These are phyloP conservation scores for Cyprinella venusta DNA, from an alignment of 2,797 vertebrate species.

Conservation along the genomic window DNA sequence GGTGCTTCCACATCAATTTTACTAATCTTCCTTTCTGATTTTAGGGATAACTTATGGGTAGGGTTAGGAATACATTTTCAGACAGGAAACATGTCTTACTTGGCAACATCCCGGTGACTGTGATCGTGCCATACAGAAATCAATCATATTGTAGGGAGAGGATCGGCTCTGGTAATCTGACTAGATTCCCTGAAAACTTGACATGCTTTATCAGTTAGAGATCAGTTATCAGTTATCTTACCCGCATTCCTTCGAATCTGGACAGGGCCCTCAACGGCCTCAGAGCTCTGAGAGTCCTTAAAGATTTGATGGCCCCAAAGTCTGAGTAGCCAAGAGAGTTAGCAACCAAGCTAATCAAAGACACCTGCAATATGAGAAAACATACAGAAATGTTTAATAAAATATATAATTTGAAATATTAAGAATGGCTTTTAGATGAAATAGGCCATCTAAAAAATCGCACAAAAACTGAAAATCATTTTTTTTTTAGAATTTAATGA, in stretches of 20 bases:
- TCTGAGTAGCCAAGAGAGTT: constrained; percentile 83
- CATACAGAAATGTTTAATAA: background rate
- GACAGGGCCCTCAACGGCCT: constrained; percentile 81
- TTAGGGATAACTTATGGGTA: no score
- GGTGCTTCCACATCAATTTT: no score
- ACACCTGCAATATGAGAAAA: constrained; percentile 70
- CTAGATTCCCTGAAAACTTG: no score
- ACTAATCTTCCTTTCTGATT: no score
- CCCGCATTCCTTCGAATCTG: constrained; percentile 87
- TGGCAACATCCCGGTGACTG: no score
- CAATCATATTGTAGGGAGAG: constrained; percentile 4
- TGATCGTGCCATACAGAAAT: background rate
- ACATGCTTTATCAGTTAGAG: background rate
- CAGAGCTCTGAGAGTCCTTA: constrained; percentile 82
- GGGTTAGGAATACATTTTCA: no score
- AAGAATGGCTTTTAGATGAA: background rate
- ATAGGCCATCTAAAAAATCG: background rate
- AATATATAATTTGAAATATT: background rate
- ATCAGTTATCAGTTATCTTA: constrained; percentile 65
- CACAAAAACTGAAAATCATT: background rate
- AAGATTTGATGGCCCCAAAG: constrained; percentile 82
- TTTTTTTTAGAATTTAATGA: background rate
- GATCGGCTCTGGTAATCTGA: no score
- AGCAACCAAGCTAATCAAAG: constrained; percentile 81
- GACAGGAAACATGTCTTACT: no score